Conservation (phyloP, 2,113 vertebrate species). For the Sturnus vulgaris region DNA sequence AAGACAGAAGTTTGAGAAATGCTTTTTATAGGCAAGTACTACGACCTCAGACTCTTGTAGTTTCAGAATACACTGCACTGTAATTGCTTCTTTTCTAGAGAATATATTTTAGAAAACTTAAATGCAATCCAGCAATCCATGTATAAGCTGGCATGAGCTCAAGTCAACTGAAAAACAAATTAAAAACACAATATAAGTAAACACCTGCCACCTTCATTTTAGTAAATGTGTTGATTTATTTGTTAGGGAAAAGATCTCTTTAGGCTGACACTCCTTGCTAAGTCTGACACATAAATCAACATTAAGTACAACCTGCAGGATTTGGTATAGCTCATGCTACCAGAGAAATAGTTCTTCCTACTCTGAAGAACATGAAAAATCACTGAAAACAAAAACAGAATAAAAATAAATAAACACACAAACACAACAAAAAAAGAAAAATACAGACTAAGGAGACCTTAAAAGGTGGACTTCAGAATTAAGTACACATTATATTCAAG, state of each 20-base stretch:
- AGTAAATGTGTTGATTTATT: neutral
- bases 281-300: neutral
- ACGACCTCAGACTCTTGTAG: neutral
- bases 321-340: neutral
- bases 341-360: neutral
- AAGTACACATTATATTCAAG: neutral
- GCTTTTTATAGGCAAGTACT: neutral
- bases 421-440: neutral
- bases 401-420: neutral
- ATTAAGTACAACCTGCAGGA: neutral
- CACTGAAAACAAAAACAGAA: neutral
- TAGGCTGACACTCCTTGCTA: neutral
- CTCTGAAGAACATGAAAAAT: neutral
- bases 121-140: neutral
- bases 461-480: neutral
- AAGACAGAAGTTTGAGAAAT: neutral
- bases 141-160: neutral
- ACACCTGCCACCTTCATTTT: neutral
- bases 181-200: neutral
- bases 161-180: neutral
- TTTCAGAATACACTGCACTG: neutral
- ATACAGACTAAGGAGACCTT: neutral
- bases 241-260: neutral
- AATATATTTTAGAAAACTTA: neutral
- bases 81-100: neutral